Base-by-base conservation (phyloP, 2,888 invertebrate genomes). In the Colletes collaris region DNA sequence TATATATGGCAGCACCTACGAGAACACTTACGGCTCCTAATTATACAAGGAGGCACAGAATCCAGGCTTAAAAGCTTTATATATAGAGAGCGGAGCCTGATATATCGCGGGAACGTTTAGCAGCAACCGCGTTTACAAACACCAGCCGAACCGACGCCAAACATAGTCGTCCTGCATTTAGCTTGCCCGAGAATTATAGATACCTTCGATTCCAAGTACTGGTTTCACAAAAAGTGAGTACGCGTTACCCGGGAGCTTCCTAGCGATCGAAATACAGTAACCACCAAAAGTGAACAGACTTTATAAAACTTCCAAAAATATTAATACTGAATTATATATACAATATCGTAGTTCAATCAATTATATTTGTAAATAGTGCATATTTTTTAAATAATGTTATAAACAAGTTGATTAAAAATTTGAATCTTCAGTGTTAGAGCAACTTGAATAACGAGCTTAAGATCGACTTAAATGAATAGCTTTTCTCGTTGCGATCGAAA, bases 31-130 rank as follows among this genome's bases (percentile, higher is more conserved):
- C 69, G 76, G n/a, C 62, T 65, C 81, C 84, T 87, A 88, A 88
- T 88, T 88, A 88, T 86, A 85, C 81, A 83, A 78, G 86, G 79
- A 81, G 84, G 75, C 80, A 73, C 78, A 76, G 81, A 83, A 85
- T 84, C 81, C 76, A 66, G 81, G 87, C 86, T 89, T 89, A 89
- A 89, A 89, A 89, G 88, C 87, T 89, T 88, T 89, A 89, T 87
- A 89, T 88, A 89, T 89, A 87, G 87, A 89, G 88, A 84, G 78
- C 55, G 40, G 27, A 27, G 67, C 76, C 73, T 88, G 89, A 88
- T 88, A 74, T 87, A 89, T 86, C 86, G 83, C 79, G 78, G 81
- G 83, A 84, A 86, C 71, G 72, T 79, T 83, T 70, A 67, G 73
- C 55, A 44, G 81, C 66, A 73, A 74, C 70, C 69, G 27, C 76